Evolutionary conservation across 1,140 invertebrate genomes (phyloP), one percentile per base, ranked within the genome.

Genomic region (Camponotus vicinus): DNA sequence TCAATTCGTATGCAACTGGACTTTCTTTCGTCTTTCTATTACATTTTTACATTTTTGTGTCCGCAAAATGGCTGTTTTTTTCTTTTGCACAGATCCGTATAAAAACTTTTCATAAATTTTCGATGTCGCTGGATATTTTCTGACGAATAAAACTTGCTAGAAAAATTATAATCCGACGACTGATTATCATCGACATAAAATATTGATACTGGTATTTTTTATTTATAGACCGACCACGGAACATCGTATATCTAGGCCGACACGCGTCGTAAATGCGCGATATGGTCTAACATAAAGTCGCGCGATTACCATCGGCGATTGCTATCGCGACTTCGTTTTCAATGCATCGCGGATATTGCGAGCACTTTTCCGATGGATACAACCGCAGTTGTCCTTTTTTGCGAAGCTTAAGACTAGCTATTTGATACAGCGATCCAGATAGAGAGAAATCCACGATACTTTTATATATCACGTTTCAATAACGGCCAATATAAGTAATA

Each of bases 161-260:
- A 61, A 61, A 49, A 73, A 57, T 49, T 73, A 11, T 3, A 49
- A 73, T 27, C 27, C 15, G 40, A 73, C 55, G 7, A n/a, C 45
- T 45, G 49, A 40, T 80, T 59, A 55, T 55, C 32, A 40, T 27
- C 18, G 13, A 21, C 4, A 75, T 61, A 49, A 83, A 73, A 83
- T 57, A 73, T 73, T 83, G 79, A 73, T 13, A 70, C 15, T 18
- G 11, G 40, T 55, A 83, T 75, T 27, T 27, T 27, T 27, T 82
- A 82, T 82, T 82, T 82, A 82, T 80, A 80, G 66, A 13, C 49
- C 55, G 69, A 18, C 67, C 67, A 40, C 4, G 42, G 42, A 83
- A 21, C 69, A 49, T 83, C 55, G 69, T 75, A 73, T 73, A 83
- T 83, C 69, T 61, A 75, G 40, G 40, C 69, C 42, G 79, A 83